Conservation (phyloP, 2,888 invertebrate genomes). For the Sinhomidia bicolor region DNA sequence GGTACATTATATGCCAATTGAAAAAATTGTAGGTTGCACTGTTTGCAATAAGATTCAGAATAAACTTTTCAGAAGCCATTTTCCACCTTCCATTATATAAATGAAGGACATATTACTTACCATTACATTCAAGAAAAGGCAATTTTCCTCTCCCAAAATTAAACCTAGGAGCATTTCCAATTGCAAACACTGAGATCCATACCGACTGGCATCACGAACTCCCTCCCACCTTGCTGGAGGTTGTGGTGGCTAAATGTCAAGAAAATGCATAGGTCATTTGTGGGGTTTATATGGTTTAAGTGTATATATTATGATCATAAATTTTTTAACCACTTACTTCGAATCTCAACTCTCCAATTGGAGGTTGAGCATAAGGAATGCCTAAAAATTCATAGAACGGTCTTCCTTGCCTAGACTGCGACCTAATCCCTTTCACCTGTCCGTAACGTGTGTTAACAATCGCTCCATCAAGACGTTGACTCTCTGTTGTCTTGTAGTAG, state of each 20-base stretch:
- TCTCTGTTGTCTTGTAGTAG: constrained; percentile 66
- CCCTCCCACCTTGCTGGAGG: constrained; percentile 72
- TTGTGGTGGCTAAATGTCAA: constrained; percentile 64
- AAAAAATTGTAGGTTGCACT: no score
- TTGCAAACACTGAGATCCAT: constrained; percentile 76
- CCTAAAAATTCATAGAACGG: constrained; percentile 62
- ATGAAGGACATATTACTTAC: constrained; percentile 24
- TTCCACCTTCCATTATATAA: no score
- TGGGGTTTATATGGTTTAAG: no score
- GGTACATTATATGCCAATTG: no score
- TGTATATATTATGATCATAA: no score
- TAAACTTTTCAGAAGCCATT: no score
- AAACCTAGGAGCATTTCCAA: constrained; percentile 73
- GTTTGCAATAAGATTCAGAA: no score
- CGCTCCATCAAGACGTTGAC: constrained; percentile 66
- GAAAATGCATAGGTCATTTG: background rate
- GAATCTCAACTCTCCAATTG: constrained; percentile 40
- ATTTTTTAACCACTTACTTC: constrained; percentile 60
- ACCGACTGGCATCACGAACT: constrained; percentile 73
- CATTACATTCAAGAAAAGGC: constrained; percentile 75
- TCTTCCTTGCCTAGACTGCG: constrained; percentile 63
- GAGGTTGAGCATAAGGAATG: constrained; percentile 58
- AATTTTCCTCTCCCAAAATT: constrained; percentile 74
- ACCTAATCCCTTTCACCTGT: constrained; percentile 62
- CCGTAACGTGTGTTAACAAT: constrained; percentile 64